A percentile compares a stretch with the other conserved stretches of the same genome.
Evolutionary conservation across 2,888 invertebrate genomes (phyloP).

Genomic region (Brachycybe producta): DNA sequence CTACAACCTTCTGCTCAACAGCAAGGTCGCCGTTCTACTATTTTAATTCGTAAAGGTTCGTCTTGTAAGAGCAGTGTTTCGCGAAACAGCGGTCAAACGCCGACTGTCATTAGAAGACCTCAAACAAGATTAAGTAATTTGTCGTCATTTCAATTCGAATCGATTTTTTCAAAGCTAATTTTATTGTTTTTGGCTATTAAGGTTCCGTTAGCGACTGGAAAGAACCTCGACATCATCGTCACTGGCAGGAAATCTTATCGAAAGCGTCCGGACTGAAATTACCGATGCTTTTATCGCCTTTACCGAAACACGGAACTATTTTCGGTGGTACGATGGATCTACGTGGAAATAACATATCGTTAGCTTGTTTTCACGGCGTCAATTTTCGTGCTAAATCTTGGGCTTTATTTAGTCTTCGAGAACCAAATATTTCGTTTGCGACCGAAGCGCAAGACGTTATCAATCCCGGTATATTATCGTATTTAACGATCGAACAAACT

Average conservation of each 20-base stretch:
- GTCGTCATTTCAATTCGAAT: not conserved
- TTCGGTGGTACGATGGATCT: conserved; percentile 75
- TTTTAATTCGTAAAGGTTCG: conserved; percentile 10
- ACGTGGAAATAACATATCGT: conserved; percentile 63
- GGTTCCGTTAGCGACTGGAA: not conserved
- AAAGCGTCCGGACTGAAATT: conserved; percentile 69
- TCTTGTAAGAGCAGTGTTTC: no score
- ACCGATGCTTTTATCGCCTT: conserved; percentile 38
- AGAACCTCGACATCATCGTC: conserved; percentile 60
- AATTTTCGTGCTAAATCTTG: conserved; percentile 93
- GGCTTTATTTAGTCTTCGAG: conserved; percentile 86
- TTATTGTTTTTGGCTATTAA: not conserved
- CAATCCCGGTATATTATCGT: conserved; percentile 28
- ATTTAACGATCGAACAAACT: no score
- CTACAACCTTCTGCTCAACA: conserved; percentile 40
- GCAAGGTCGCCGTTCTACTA: conserved; percentile 21
- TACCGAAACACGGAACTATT: conserved; percentile 49
- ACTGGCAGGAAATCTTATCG: conserved; percentile 82
- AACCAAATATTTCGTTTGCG: conserved; percentile 82
- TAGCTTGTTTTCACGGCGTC: conserved; percentile 94
- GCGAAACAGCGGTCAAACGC: no score
- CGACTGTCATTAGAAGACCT: no score
- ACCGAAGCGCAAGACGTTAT: conserved; percentile 72
- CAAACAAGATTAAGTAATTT: no score
- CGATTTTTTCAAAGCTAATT: not conserved